Conservation (phyloP, 2,888 invertebrate species). For the Ichneumoninae sp. region DNA sequence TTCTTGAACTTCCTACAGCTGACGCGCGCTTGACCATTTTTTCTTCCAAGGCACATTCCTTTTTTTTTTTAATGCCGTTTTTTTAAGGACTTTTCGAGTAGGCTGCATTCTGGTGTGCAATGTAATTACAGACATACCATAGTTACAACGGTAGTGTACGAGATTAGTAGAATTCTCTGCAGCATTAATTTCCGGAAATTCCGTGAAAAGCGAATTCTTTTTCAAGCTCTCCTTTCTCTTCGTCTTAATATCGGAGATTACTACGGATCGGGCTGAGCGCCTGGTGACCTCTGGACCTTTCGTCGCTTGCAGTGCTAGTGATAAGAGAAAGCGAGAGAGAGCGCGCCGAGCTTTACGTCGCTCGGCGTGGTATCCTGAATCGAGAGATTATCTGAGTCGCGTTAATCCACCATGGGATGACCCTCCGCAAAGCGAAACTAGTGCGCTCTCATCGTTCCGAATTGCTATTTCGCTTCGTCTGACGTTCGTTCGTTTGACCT, state of each 20-base stretch:
- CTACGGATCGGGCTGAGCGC: conserved; percentile 42
- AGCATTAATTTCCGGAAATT: neutral
- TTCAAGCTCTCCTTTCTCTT: conserved; percentile 31
- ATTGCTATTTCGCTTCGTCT: conserved; percentile 3
- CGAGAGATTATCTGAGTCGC: conserved; percentile 61
- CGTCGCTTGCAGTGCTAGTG: conserved; percentile 14
- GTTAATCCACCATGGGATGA: conserved; percentile 48
- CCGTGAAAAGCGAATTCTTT: conserved; percentile 6
- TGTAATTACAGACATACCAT: conserved; percentile 5
- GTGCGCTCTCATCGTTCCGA: neutral
- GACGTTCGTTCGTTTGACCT: neutral
- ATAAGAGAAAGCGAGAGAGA: conserved; percentile 9
- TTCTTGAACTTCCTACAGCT: neutral
- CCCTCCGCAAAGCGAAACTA: conserved; percentile 31
- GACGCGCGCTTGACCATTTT: neutral
- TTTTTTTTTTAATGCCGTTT: neutral
- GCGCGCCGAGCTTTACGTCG: neutral
- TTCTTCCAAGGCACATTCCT: neutral
- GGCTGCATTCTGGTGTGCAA: neutral
- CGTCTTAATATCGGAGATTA: conserved; percentile 63
- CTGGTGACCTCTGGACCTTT: conserved; percentile 28
- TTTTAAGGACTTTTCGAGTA: neutral
- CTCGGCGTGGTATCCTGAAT: conserved; percentile 39
- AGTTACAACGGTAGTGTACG: neutral
- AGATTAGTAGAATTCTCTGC: neutral